Evolutionary conservation across 1,140 invertebrate species (phyloP).

Genomic region (Thalassaphorura encarpata): DNA sequence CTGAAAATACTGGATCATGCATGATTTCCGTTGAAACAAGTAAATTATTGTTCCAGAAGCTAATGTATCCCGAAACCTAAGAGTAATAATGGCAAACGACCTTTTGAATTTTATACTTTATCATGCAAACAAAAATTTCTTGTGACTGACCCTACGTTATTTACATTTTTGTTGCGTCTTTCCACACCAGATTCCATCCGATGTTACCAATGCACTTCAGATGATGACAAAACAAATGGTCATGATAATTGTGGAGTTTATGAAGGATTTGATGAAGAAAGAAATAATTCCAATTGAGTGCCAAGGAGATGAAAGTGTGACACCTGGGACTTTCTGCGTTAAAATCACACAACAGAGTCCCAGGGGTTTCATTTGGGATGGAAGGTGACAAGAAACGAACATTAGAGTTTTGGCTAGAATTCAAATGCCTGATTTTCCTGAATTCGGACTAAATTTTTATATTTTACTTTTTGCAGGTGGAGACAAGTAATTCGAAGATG

Average conservation of each 20-base stretch:
- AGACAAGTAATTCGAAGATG: conserved; percentile 79
- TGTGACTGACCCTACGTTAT: no score
- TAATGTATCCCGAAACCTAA: no score
- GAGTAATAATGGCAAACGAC: no score
- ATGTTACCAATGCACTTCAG: conserved; percentile 81
- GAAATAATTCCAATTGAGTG: conserved; percentile 78
- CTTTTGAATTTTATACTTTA: no score
- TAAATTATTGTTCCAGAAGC: no score
- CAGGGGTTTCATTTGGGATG: conserved; percentile 70
- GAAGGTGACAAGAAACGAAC: conserved; percentile 32
- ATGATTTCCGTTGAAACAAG: no score
- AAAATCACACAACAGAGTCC: conserved; percentile 81
- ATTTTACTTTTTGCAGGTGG: conserved; percentile 52
- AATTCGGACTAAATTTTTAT: no score
- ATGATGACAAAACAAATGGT: conserved; percentile 57
- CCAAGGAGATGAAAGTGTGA: conserved; percentile 74
- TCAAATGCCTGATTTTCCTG: neutral
- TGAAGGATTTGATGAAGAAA: conserved; percentile 61
- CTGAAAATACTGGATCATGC: no score
- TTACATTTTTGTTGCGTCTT: neutral
- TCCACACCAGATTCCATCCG: conserved; percentile 50
- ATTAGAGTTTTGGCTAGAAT: neutral
- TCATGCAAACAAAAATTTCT: no score
- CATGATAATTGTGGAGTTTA: conserved; percentile 82
- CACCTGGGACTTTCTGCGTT: conserved; percentile 87